Base-by-base conservation (phyloP, 2,113 vertebrate species). In the Kryptolebias marmoratus region DNA sequence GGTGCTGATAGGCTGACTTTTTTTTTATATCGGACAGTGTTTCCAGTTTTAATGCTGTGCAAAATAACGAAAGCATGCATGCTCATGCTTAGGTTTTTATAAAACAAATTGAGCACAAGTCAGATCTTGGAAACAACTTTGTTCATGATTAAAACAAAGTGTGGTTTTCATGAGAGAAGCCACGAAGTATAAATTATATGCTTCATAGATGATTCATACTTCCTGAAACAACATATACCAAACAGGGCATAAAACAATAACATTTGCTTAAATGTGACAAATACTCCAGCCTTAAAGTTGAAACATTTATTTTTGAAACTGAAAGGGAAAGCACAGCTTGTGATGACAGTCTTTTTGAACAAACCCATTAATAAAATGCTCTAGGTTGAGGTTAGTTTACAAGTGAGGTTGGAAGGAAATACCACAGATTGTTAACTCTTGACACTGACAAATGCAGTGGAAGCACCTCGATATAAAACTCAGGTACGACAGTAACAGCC, bases 201-300 rank as follows among this genome's bases (percentile, higher is more conserved):
- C 47, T 54, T 45, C 2, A 16, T 14, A 63, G 71, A 72, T 75
- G 49, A 70, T 48, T 78, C 52, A 54, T 57, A 79, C 55, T 49
- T 61, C 48, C n/a, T 47, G 6, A 64, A 82, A 83, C 15, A 62
- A 32, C 58, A 58, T 3, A 63, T 75, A 64, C 22, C 28, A 73
- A 72, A 64, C 1, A 67, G 32, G 12, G 64, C 52, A 28, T 11
- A 11, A 59, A 59, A n/a, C 36, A 48, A 65, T 30, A 31, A 71
- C 68, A 62, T 42, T 30, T 28, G 62, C 36, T 49, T 2, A 64
- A 72, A 73, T 14, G 9, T 48, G 61, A 61, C 64, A 69, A 63
- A 77, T 62, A 58, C 70, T 81, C 45, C 47, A 39, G 12, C 9
- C 31, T 48, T 28, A 16, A 18, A 45, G 86, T 89, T 80, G 50